Base-by-base conservation (phyloP, 2,888 invertebrate genomes). In the Ichneumoninae sp. region DNA sequence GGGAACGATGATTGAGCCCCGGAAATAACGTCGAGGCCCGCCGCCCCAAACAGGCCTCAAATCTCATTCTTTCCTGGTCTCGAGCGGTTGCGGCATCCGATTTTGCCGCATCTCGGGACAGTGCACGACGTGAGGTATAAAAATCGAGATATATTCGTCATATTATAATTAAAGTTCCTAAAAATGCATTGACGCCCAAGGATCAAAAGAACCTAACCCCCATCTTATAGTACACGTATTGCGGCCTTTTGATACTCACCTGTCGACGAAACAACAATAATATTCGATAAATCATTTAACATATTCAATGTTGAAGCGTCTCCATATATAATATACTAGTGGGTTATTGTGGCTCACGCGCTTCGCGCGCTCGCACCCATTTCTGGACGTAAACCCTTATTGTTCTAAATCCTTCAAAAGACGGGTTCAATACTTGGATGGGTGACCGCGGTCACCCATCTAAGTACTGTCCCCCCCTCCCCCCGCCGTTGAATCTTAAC, bases 1-100 rank as follows among this genome's bases (percentile, higher is more conserved):
- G 81, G 86, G 86, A 86, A 88, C 78, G 83, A 88, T 88, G 88
- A 87, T 85, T 83, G 85, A 83, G 83, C 88, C 86, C 85, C 86
- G 86, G 85, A 88, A 88, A 88, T 88, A 88, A 88, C 88, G 79
- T 82, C 78, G 85, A 77, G 86, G 86, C 81, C 73, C 75, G 74
- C 71, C 75, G 85, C 83, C 73, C 82, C 83, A 66, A 33, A 66
- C 81, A 80, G 81, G 81, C 70, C 83, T 71, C 76, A 68, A 33
- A 60, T 70, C 68, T 33, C 50, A 78, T 19, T 44, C 33, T 70
- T 16, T 63, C 30, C 78, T 74, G 84, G 84, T 81, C 66, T 26
- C 68, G 63, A 60, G 65, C 71, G 68, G 44, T 44, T 44, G 81
- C 78, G 74, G 60, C 47, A 36, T 50, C 63, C 68, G 19, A 83